Conservation (phyloP, 2,113 vertebrate genomes). For the Saguinus midas region DNA sequence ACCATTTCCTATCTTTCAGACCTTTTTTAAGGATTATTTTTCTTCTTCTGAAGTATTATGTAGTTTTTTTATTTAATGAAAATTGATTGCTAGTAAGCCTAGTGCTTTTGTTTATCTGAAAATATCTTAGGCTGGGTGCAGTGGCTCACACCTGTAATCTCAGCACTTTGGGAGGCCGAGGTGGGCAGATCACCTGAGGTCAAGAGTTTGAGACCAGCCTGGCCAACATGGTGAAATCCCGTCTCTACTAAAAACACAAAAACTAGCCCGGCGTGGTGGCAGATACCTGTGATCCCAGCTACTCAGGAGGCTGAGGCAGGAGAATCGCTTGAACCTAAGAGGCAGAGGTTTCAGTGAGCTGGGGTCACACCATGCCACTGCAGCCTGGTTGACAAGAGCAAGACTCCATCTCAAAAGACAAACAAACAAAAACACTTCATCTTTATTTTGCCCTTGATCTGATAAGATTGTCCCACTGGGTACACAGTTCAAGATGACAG, state of each 20-base stretch:
- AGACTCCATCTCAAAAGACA: too few relatives aligned
- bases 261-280: accelerated
- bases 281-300: too few relatives aligned
- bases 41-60: background rate
- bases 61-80: background rate
- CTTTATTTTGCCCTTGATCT: background rate
- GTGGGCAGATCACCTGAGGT: too few relatives aligned
- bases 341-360: too few relatives aligned
- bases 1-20: background rate
- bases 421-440: background rate
- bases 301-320: background rate
- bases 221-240: too few relatives aligned
- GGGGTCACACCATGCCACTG: too few relatives aligned
- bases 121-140: background rate
- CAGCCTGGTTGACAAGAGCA: too few relatives aligned
- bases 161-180: too few relatives aligned
- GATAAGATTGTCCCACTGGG: background rate
- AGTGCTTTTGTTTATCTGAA: background rate
- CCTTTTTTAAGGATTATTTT: constrained; percentile 16
- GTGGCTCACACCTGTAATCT: too few relatives aligned
- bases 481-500: background rate
- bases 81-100: background rate
- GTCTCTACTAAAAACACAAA: too few relatives aligned
- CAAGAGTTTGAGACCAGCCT: too few relatives aligned
- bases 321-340: background rate